Conservation (phyloP, 2,888 invertebrate genomes). For the Oscheius sp. region DNA sequence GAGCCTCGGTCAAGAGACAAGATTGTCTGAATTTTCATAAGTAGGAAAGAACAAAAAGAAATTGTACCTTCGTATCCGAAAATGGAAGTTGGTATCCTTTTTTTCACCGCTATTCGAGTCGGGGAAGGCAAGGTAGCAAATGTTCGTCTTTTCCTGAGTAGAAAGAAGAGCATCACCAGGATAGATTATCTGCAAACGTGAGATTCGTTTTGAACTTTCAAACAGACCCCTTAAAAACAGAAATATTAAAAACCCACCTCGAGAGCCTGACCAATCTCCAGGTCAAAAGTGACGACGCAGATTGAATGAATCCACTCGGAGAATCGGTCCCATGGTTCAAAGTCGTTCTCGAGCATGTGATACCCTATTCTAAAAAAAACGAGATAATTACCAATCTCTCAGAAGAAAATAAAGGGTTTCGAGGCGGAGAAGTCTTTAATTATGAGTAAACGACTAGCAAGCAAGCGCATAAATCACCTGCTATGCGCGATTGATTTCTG, state of each 20-base stretch:
- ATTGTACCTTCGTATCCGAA: conserved; percentile 81
- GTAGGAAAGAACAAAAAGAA: background rate
- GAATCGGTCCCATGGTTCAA: conserved; percentile 76
- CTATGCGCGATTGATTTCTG: conserved; percentile 35
- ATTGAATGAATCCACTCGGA: conserved; percentile 96
- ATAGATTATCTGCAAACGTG: conserved; percentile 81
- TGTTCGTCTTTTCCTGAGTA: conserved; percentile 78
- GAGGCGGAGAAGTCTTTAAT: conserved; percentile 2
- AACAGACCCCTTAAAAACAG: background rate
- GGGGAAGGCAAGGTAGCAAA: conserved; percentile 97
- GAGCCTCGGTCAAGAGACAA: conserved; percentile 15
- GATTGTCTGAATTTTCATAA: background rate
- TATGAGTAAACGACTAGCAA: background rate
- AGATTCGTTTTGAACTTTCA: background rate
- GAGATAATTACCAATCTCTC: background rate
- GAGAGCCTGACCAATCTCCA: conserved; percentile 97
- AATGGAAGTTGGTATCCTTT: conserved; percentile 97
- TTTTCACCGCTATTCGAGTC: conserved; percentile 96
- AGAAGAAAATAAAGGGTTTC: conserved; percentile 1
- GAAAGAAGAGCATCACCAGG: conserved; percentile 81
- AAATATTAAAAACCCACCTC: conserved; percentile 79
- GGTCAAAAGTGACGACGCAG: conserved; percentile 97
- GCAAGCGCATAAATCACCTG: conserved; percentile 33
- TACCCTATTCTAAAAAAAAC: conserved; percentile 9
- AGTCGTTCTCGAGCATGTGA: conserved; percentile 33